Base-by-base conservation (phyloP, 2,888 invertebrate species). In the Cremastinae sp. region DNA sequence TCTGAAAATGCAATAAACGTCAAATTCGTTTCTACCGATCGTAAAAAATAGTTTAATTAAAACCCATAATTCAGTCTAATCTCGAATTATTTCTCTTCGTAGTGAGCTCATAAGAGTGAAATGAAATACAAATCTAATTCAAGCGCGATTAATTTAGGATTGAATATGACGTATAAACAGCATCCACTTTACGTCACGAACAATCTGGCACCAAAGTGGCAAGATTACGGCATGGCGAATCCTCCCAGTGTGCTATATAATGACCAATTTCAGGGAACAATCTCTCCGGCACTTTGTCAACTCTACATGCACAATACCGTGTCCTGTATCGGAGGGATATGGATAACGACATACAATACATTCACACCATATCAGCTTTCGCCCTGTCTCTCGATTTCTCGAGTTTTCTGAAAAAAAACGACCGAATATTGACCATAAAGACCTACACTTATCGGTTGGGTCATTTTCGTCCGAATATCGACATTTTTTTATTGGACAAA, bases 261-360 rank as follows among this genome's bases (percentile, higher is more conserved):
- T 66, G 71, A 78, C 49, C 73, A 61, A 78, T 75, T 78, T 62
- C 70, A 56, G 37, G 5, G 45, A 74, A 66, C 61, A 72, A 68
- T 71, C 66, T 61, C 53, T 55, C 28, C 59, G 37, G 47, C 41
- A 43, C 20, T 73, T 68, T 68, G 55, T 61, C 28, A 49, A 58
- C 28, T 37, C 56, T 68, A n/a, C n/a, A n/a, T n/a, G n/a, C n/a
- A n/a, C n/a, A n/a, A n/a, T n/a, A 22, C 37, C 37, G 45, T 22
- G 49, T n/a, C 41, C 39, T 22, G 43, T 28, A 56, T 78, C 51
- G 45, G n/a, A 22, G 39, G 45, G 61, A 66, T 72, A 62, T 69
- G 56, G 62, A 76, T 58, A 49, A 69, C 68, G 22, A 61, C 56
- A 37, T n/a, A n/a, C n/a, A n/a, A n/a, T n/a, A n/a, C 28, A 28